Percentiles rank a stretch among this genome's conserved stretches.
These are phyloP conservation scores for Drosophila borborema DNA, from an alignment of 2,888 invertebrate species.

Conservation along the genomic window DNA sequence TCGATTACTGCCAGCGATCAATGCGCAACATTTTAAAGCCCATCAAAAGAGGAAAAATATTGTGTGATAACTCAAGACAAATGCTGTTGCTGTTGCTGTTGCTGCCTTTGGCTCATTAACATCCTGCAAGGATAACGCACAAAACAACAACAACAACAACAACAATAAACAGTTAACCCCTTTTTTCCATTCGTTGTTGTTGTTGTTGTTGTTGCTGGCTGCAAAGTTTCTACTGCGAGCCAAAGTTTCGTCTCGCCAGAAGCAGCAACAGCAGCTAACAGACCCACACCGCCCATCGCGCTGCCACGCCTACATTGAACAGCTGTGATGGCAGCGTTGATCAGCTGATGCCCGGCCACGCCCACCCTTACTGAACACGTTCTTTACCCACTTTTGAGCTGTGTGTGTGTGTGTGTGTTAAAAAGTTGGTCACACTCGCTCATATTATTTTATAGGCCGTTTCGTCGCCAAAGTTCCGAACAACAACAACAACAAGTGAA, in stretches of 20 bases:
- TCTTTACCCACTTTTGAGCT: background rate
- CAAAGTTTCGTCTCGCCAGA: conserved; percentile 71
- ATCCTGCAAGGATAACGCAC: conserved; percentile 3
- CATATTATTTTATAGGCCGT: conserved; percentile 75
- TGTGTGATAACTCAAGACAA: background rate
- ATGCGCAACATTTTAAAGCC: background rate
- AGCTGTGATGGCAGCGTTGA: conserved; percentile 48
- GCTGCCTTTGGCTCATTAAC: conserved; percentile 13
- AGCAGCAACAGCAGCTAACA: background rate
- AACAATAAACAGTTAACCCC: conserved; percentile 15
- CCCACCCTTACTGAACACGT: background rate
- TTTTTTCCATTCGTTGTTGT: conserved; percentile 17
- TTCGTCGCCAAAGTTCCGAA: conserved; percentile 72
- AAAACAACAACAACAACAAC: conserved; percentile 6
- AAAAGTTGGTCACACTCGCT: conserved; percentile 52
- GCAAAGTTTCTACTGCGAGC: conserved; percentile 71
- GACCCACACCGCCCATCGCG: background rate
- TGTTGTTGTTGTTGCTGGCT: conserved; percentile 47
- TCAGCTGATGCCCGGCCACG: conserved; percentile 36
- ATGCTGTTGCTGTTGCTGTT: background rate
- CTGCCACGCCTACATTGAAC: conserved; percentile 22
- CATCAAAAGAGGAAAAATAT: background rate
- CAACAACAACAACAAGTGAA: conserved; percentile 53
- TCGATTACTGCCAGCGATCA: background rate
- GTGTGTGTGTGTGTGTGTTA: background rate